Evolutionary conservation across 2,113 vertebrate genomes (phyloP).

Genomic region (Thermophis baileyi): DNA sequence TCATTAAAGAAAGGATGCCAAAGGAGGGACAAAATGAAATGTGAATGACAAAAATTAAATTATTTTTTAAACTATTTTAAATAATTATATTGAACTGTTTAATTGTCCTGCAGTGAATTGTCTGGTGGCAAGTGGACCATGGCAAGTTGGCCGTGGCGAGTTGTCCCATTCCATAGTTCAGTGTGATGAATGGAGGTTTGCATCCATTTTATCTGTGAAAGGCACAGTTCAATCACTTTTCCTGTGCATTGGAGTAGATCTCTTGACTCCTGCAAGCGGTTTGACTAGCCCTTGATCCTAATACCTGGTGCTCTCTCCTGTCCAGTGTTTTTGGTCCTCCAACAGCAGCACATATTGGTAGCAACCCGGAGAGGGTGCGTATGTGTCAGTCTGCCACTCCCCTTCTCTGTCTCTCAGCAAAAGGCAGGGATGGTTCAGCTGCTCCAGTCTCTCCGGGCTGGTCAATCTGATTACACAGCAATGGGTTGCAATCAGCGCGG

Average conservation of each 20-base stretch:
- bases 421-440: slow-evolving; percentile 10
- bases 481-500: slow-evolving; percentile 31
- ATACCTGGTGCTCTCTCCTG: no score
- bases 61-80: no score
- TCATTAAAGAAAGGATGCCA: no score
- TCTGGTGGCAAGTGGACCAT: no score
- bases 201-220: neutral
- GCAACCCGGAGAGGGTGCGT: neutral
- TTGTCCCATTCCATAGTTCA: no score
- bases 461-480: slow-evolving; percentile 34
- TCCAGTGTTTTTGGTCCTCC: neutral
- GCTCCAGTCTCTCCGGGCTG: slow-evolving; percentile 8
- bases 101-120: no score
- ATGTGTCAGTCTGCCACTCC: neutral
- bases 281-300: neutral
- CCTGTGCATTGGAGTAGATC: neutral
- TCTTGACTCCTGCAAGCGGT: neutral
- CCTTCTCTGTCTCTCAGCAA: neutral
- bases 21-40: no score
- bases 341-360: neutral
- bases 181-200: neutral
- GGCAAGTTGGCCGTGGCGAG: no score
- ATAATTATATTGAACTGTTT: no score
- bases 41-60: no score
- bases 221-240: neutral